A percentile compares a stretch with the other conserved stretches of the same genome.
Conservation (phyloP, 2,888 invertebrate species). For the Cryptocephalus primarius region DNA sequence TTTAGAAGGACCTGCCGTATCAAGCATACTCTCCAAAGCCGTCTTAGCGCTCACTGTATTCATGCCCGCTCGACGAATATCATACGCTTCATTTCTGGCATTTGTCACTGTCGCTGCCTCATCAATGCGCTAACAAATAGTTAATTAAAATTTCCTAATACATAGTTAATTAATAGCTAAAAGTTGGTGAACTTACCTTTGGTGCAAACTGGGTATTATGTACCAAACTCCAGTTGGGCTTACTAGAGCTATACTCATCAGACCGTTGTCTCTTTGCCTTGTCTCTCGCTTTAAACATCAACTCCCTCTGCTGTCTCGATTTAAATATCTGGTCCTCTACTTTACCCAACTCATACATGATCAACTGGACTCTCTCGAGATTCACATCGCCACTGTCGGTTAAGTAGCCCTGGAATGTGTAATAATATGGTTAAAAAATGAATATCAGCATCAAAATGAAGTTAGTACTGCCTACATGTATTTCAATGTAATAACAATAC, state of each 20-base stretch:
- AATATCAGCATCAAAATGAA: too few relatives aligned
- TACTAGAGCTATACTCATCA: slow-evolving; percentile 39
- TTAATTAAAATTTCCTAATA: not conserved
- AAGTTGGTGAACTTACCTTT: slow-evolving; percentile 38
- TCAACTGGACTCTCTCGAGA: slow-evolving; percentile 86
- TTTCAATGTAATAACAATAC: too few relatives aligned
- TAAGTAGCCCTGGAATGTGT: slow-evolving; percentile 65
- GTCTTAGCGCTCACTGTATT: slow-evolving; percentile 26
- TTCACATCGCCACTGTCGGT: slow-evolving; percentile 93
- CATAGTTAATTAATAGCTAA: not conserved
- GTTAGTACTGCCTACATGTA: too few relatives aligned
- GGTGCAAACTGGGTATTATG: slow-evolving; percentile 73
- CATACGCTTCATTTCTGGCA: slow-evolving; percentile 64
- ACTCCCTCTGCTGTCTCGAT: slow-evolving; percentile 76
- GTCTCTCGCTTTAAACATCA: slow-evolving; percentile 67
- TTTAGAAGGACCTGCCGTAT: slow-evolving; percentile 28
- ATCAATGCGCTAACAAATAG: slow-evolving; percentile 42
- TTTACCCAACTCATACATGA: slow-evolving; percentile 86
- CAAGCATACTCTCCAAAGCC: slow-evolving; percentile 42
- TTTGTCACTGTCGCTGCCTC: slow-evolving; percentile 48
- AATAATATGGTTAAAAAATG: not conserved
- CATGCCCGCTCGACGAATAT: slow-evolving; percentile 56
- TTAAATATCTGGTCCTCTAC: slow-evolving; percentile 97
- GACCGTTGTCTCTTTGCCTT: slow-evolving; percentile 55
- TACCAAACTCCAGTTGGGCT: slow-evolving; percentile 58